phyloP scores from a whole-genome alignment of 2,113 vertebrate genomes.

The Melanerpes formicivorus region DNA sequence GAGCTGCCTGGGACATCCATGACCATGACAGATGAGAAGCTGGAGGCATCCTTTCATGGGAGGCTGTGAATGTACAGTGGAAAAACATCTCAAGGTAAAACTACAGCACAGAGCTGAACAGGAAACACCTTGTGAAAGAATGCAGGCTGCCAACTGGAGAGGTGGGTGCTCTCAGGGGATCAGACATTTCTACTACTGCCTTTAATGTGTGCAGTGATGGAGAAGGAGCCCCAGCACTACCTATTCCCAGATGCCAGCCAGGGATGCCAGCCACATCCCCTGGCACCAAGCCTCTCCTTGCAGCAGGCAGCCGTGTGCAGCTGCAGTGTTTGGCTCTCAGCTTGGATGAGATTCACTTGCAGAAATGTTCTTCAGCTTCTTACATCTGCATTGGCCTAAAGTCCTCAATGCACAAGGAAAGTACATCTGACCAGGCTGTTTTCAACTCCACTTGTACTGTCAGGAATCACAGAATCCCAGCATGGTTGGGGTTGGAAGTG shows the following conservation, averaged over 20 bases:
- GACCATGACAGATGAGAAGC: neutral
- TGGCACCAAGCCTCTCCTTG: neutral
- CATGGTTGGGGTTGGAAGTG: no score
- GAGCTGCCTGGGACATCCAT: neutral
- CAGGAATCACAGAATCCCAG: neutral
- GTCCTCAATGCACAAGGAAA: neutral
- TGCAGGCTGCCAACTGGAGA: neutral
- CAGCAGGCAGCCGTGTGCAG: neutral
- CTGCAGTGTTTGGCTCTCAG: neutral
- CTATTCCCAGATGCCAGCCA: neutral
- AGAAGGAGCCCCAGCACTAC: neutral
- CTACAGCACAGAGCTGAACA: neutral
- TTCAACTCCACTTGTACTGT: neutral
- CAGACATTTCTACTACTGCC: neutral
- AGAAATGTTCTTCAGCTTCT: neutral
- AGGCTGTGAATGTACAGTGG: neutral
- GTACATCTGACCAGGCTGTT: neutral
- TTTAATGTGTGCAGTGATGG: neutral
- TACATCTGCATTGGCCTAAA: neutral
- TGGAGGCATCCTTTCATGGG: neutral
- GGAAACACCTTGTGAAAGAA: neutral
- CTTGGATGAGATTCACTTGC: neutral
- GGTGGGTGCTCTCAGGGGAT: neutral
- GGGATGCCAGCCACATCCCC: neutral
- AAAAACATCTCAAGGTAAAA: neutral